Evolutionary conservation across 2,113 vertebrate species (phyloP), one percentile per base, ranked within the genome.

Genomic region (Isichthys henryi): DNA sequence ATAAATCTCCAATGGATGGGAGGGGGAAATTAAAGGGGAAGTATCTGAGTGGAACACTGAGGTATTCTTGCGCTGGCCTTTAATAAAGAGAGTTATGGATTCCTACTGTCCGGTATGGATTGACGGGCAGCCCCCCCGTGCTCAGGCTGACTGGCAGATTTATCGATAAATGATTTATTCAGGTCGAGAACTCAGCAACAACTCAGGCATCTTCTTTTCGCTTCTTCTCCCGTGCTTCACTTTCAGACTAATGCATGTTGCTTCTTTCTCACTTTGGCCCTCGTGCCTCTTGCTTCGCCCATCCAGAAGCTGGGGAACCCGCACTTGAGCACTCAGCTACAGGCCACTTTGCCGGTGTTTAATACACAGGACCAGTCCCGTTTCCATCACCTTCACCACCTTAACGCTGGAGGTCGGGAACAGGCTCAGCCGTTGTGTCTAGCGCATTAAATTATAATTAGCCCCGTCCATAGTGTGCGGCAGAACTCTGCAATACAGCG

Each of bases 131-230:
- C 19, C 27, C 9, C 84, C 19, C n/a, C 1, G 27, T 8, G 49
- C 27, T 52, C 23, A 19, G 39, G 23, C n/a, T 86, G 85, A 86
- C 85, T 53, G 23, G 85, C 46, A 31, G 49, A 86, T 50, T 52
- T 86, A 52, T 53, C 49, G 49, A 86, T 52, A 86, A 86, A 86
- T 35, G 49, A 13, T 86, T 86, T 52, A 52, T n/a, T 86, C 85
- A 31, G 23, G 27, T 48, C 4, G 39, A 84, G 85, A 19, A n/a
- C 85, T 52, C 49, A 35, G 85, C 23, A 53, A 35, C n/a, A 31
- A 86, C 53, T 52, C 13, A 19, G 46, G 23, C 48, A 13, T n/a
- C 45, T 86, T 86, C 48, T 49, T 86, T 49, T 27, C 15, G 10
- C 11, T 13, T 45, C 82, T 35, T 5, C 48, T 15, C 21, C n/a